phyloP scores from a whole-genome alignment of 2,797 vertebrate genomes.

The Odontamblyopus lacepedii region DNA sequence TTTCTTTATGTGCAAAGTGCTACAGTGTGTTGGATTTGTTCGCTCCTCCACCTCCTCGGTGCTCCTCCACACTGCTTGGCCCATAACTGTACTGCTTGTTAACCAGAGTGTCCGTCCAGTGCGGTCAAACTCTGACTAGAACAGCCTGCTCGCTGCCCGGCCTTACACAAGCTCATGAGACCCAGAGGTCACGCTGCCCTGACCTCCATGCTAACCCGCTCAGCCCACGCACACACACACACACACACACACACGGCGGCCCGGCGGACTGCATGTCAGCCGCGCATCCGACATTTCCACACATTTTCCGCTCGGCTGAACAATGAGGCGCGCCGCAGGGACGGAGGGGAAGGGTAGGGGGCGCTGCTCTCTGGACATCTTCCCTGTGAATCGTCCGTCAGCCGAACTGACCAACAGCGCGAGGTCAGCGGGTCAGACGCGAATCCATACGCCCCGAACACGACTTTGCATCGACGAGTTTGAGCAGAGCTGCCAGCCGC shows the following conservation, averaged over 20 bases:
- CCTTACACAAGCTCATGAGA: not conserved
- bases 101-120: not conserved
- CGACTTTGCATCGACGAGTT: conserved; percentile 57
- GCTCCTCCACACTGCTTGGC: not conserved
- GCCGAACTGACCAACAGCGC: conserved; percentile 52
- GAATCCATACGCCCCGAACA: conserved; percentile 63
- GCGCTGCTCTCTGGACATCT: conserved; percentile 70
- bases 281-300: conserved; percentile 72
- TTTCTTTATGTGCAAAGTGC: no score
- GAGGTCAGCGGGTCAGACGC: conserved; percentile 61
- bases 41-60: not conserved
- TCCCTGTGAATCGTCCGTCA: conserved; percentile 54
- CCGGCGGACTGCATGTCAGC: conserved; percentile 74
- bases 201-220: conserved; percentile 3
- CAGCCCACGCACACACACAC: conserved; percentile 30
- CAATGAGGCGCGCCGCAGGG: conserved; percentile 75
- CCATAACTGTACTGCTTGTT: not conserved
- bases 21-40: not conserved
- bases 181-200: not conserved
- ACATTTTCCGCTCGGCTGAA: conserved; percentile 82
- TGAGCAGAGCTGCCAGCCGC: not conserved
- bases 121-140: not conserved
- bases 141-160: not conserved
- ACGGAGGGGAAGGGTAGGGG: conserved; percentile 48
- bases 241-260: conserved; percentile 25